A percentile compares a stretch with the other conserved stretches of the same genome.
These are phyloP conservation scores for Kryptolebias marmoratus DNA, from an alignment of 2,113 vertebrate genomes.

Conservation along the genomic window DNA sequence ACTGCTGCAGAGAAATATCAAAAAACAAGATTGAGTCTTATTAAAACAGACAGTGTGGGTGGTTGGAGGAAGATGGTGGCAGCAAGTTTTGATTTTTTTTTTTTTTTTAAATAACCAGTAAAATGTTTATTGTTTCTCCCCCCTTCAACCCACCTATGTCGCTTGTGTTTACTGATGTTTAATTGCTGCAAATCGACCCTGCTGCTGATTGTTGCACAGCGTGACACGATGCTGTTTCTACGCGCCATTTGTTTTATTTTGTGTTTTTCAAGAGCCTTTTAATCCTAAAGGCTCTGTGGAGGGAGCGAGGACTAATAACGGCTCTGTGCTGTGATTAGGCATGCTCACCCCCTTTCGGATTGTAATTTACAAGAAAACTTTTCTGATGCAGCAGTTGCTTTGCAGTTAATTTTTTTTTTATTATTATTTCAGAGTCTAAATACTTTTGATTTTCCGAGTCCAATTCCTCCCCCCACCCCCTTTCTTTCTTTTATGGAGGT, in stretches of 20 bases:
- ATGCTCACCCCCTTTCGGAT: not conserved
- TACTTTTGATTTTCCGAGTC: not conserved
- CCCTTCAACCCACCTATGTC: slow-evolving; percentile 17
- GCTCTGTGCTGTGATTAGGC: slow-evolving; percentile 41
- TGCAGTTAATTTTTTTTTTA: slow-evolving; percentile 2
- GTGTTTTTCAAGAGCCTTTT: slow-evolving; percentile 32
- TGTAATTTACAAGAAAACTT: slow-evolving; percentile 28
- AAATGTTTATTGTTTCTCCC: slow-evolving; percentile 20
- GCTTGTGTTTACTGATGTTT: slow-evolving; percentile 37
- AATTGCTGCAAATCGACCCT: slow-evolving; percentile 57
- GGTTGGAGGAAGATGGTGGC: not conserved
- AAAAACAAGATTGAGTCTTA: not conserved
- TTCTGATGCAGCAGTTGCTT: slow-evolving; percentile 5
- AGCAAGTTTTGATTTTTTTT: not conserved
- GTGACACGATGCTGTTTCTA: slow-evolving; percentile 28
- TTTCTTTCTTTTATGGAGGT: not conserved
- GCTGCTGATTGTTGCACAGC: slow-evolving; percentile 66
- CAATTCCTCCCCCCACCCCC: not conserved
- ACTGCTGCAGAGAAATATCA: too few relatives aligned
- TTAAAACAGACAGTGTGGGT: not conserved
- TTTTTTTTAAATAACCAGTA: slow-evolving; percentile 16
- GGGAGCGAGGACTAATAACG: slow-evolving; percentile 27
- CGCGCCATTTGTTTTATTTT: slow-evolving; percentile 44
- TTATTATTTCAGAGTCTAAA: too few relatives aligned
- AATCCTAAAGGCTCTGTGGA: slow-evolving; percentile 19